These are phyloP conservation scores for Cataglyphis cursor DNA, from an alignment of 2,888 invertebrate species.

Conservation along the genomic window DNA sequence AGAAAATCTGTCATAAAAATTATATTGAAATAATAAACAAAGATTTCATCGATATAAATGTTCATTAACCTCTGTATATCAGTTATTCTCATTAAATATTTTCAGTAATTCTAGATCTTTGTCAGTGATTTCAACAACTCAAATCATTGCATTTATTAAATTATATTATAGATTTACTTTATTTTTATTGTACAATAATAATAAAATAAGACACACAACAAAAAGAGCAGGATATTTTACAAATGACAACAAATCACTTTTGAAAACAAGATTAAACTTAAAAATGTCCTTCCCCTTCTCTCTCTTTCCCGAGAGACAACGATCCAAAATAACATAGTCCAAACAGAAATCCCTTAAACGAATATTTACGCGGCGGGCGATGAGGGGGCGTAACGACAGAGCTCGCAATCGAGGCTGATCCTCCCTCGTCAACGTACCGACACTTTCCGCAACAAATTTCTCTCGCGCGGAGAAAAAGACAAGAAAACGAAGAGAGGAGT, in stretches of 20 bases:
- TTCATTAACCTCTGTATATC: neutral
- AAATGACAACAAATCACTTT: neutral
- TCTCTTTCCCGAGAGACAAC: neutral
- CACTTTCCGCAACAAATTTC: conserved; percentile 59
- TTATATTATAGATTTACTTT: neutral
- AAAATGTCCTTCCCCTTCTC: neutral
- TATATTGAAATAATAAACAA: neutral
- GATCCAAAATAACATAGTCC: conserved; percentile 2
- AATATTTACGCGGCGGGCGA: conserved; percentile 46
- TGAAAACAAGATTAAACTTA: neutral
- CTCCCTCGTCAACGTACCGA: conserved; percentile 44
- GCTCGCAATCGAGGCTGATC: conserved; percentile 35
- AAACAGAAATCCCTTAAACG: conserved; percentile 37
- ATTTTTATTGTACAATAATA: neutral
- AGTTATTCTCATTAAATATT: neutral
- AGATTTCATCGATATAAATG: neutral
- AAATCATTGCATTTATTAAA: neutral
- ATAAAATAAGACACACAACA: neutral
- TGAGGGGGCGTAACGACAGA: conserved; percentile 39
- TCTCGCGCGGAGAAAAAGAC: conserved; percentile 37
- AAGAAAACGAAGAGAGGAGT: conserved; percentile 35
- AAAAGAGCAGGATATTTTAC: neutral
- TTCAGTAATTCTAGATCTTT: neutral
- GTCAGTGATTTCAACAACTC: neutral
- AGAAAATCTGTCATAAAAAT: neutral